Evolutionary conservation across 1,140 invertebrate genomes (phyloP).

Genomic region (Panagrolaimus sp.): DNA sequence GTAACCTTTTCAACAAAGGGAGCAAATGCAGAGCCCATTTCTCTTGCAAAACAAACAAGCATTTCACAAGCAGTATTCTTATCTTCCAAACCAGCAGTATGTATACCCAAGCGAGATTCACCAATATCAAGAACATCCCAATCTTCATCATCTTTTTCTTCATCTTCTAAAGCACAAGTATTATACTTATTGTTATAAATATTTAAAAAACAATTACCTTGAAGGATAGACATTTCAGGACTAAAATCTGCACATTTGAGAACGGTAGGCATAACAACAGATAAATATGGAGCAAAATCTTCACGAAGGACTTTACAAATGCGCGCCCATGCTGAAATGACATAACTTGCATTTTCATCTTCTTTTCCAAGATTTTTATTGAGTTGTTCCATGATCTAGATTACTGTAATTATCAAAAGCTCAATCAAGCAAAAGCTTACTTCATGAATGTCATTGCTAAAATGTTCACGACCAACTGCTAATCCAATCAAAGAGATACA

Average conservation of each 20-base stretch:
- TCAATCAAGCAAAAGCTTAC: no score
- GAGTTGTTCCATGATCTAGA: constrained; percentile 93
- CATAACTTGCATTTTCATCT: constrained; percentile 74
- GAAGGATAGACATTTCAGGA: constrained; percentile 89
- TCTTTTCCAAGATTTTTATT: constrained; percentile 68
- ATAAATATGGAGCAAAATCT: constrained; percentile 91
- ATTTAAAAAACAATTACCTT: constrained; percentile 67
- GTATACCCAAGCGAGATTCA: constrained; percentile 70
- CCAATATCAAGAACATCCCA: constrained; percentile 97
- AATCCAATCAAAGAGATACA: constrained; percentile 92
- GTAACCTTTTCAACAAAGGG: constrained; percentile 89
- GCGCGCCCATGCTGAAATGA: constrained; percentile 96
- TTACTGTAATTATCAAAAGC: no score
- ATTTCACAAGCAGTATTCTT: constrained; percentile 98
- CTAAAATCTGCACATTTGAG: constrained; percentile 88
- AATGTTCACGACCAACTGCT: constrained; percentile 91
- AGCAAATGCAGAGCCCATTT: constrained; percentile 80
- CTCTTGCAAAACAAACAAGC: constrained; percentile 94
- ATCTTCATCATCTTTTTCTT: constrained; percentile 76
- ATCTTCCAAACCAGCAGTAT: constrained; percentile 78
- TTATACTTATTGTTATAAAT: neutral
- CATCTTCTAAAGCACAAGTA: constrained; percentile 59
- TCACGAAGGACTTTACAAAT: constrained; percentile 94
- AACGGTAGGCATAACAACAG: constrained; percentile 92
- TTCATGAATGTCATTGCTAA: constrained; percentile 83